phyloP scores from a whole-genome alignment of 2,888 invertebrate genomes.

The Acrocera orbiculus region DNA sequence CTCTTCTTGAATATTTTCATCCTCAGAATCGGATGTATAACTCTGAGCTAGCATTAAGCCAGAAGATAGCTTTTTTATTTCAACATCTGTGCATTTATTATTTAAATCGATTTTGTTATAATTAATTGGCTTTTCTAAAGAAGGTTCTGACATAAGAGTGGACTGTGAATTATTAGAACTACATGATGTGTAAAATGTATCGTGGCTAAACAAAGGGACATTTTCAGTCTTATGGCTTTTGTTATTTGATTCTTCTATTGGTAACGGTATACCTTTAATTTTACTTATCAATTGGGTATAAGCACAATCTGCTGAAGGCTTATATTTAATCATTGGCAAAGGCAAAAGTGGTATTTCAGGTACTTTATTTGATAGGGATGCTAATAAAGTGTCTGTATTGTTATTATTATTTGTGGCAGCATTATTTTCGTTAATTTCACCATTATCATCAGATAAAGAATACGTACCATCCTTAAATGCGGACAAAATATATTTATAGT shows the following conservation, averaged over 20 bases:
- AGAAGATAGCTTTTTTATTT: constrained; percentile 25
- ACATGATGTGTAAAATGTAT: background rate
- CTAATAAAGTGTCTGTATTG: constrained; percentile 5
- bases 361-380: too few species aligned
- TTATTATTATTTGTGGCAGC: constrained; percentile 2
- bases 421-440: constrained; percentile 14
- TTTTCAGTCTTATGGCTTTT: too few species aligned
- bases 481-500: constrained; percentile 62
- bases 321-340: constrained; percentile 51
- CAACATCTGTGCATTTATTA: too few species aligned
- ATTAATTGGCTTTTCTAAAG: too few species aligned
- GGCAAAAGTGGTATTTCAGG: constrained; percentile 17
- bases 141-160: too few species aligned
- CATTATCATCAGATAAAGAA: constrained; percentile 22
- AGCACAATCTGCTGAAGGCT: constrained; percentile 70
- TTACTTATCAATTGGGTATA: constrained; percentile 76
- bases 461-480: constrained; percentile 52
- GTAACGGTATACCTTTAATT: constrained; percentile 50
- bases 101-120: constrained; percentile 9
- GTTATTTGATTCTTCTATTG: constrained; percentile 14
- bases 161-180: background rate
- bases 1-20: constrained; percentile 12
- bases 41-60: constrained; percentile 38
- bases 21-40: constrained; percentile 37
- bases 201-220: background rate